phyloP scores from a whole-genome alignment of 2,888 invertebrate genomes.

The Euclidia mi region DNA sequence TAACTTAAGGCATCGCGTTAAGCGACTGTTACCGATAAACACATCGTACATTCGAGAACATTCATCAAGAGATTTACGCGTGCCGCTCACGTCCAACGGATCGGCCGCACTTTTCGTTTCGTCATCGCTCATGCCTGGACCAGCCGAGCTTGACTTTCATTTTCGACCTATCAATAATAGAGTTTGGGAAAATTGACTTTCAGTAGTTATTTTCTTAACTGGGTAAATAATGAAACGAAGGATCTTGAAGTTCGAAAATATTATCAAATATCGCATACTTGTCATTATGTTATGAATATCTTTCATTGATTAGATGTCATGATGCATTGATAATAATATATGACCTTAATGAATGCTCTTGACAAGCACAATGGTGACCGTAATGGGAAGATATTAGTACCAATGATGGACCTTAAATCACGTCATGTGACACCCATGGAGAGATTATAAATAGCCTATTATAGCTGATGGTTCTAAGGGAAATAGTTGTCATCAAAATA shows the following conservation, averaged over 20 bases:
- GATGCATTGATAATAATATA: slow-evolving; percentile 7
- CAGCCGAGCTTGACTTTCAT: slow-evolving; percentile 52
- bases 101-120: slow-evolving; percentile 49
- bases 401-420: slow-evolving; percentile 16
- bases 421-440: slow-evolving; percentile 7
- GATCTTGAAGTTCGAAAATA: neutral
- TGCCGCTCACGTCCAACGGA: slow-evolving; percentile 50
- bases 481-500: slow-evolving; percentile 11
- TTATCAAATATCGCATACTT: no score
- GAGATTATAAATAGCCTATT: slow-evolving; percentile 2
- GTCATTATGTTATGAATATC: no score
- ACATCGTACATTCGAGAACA: slow-evolving; percentile 51
- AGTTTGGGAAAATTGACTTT: slow-evolving; percentile 20
- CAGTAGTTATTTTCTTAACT: slow-evolving; percentile 3
- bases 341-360: slow-evolving; percentile 14
- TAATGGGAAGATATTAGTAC: slow-evolving; percentile 17
- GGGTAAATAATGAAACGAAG: neutral
- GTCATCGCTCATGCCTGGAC: slow-evolving; percentile 55
- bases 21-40: slow-evolving; percentile 50
- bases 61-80: slow-evolving; percentile 56
- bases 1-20: slow-evolving; percentile 30
- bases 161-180: slow-evolving; percentile 55
- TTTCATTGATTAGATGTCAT: no score
- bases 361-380: slow-evolving; percentile 16
- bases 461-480: slow-evolving; percentile 3